Conservation (phyloP, 2,797 vertebrate genomes). For the Characodon lateralis region DNA sequence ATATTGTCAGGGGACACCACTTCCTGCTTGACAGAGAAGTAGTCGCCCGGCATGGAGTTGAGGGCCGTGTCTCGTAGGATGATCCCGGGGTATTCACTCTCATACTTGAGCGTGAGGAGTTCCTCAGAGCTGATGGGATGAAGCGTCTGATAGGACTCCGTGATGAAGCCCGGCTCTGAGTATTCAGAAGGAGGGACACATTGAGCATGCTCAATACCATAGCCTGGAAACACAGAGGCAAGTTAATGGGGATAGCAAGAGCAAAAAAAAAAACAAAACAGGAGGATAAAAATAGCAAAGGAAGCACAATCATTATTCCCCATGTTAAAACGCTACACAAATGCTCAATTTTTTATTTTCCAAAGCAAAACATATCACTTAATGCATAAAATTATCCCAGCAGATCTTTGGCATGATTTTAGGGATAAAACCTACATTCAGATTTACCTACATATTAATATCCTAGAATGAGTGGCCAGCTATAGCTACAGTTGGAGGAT, state of each 20-base stretch:
- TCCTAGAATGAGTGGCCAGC: not conserved
- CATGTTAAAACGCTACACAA: constrained; percentile 25
- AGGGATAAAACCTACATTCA: not conserved
- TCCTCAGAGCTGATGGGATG: constrained; percentile 99
- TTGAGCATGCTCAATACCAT: constrained; percentile 98
- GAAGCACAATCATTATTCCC: constrained; percentile 21
- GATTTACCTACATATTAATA: not conserved
- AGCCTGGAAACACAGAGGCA: constrained; percentile 81
- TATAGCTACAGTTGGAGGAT: not conserved
- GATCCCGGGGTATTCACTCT: constrained; percentile 91
- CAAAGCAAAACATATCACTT: constrained; percentile 11
- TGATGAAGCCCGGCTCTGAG: constrained; percentile 99
- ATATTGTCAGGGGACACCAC: constrained; percentile 97
- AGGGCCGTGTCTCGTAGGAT: constrained; percentile 90
- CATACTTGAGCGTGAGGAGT: constrained; percentile 96
- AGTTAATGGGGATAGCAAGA: constrained; percentile 33
- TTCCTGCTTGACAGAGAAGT: constrained; percentile 97
- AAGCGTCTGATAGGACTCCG: constrained; percentile 98
- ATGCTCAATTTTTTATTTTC: constrained; percentile 3
- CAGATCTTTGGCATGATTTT: not conserved
- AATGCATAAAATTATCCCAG: constrained; percentile 17
- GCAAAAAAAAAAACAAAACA: constrained; percentile 17
- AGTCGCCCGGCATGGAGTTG: constrained; percentile 91
- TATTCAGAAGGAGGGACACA: constrained; percentile 98
- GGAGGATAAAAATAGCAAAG: constrained; percentile 20